A percentile compares a stretch with the other conserved stretches of the same genome.
phyloP scores from a whole-genome alignment of 2,797 vertebrate species.

The Lutjanus argentimaculatus region DNA sequence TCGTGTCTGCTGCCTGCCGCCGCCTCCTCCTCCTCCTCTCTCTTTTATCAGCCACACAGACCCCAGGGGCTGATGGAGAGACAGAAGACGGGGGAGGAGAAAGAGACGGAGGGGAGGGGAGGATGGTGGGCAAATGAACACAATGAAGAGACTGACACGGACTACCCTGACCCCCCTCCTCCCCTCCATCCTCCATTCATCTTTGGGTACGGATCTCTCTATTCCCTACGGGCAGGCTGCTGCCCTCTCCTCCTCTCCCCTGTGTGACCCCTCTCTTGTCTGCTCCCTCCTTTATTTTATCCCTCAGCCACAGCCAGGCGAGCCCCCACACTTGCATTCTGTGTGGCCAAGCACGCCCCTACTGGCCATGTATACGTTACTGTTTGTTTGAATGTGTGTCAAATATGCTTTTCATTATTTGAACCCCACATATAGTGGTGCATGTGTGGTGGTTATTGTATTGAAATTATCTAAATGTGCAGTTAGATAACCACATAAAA shows the following conservation, averaged over 20 bases:
- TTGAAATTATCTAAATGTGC: not conserved
- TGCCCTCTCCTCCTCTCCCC: slow-evolving; percentile 60
- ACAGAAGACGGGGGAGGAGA: slow-evolving; percentile 52
- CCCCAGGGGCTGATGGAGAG: slow-evolving; percentile 69
- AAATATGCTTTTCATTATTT: slow-evolving; percentile 19
- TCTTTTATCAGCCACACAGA: slow-evolving; percentile 78
- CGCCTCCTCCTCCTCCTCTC: slow-evolving; percentile 48
- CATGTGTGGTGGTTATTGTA: not conserved
- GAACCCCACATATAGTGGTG: slow-evolving; percentile 15
- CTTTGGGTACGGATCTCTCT: slow-evolving; percentile 71
- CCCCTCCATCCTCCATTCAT: slow-evolving; percentile 65
- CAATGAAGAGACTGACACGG: slow-evolving; percentile 78
- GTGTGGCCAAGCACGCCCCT: slow-evolving; percentile 62
- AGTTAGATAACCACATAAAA: slow-evolving; percentile 15
- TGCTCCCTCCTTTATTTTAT: slow-evolving; percentile 47
- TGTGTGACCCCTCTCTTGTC: slow-evolving; percentile 59
- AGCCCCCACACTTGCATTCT: slow-evolving; percentile 15
- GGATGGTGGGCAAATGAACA: slow-evolving; percentile 74
- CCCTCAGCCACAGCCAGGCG: slow-evolving; percentile 31
- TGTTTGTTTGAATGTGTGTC: slow-evolving; percentile 20
- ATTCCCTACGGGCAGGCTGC: slow-evolving; percentile 75
- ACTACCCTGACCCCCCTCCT: slow-evolving; percentile 52
- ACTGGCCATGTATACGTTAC: slow-evolving; percentile 34
- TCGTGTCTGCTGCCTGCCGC: slow-evolving; percentile 69
- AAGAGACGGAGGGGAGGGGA: slow-evolving; percentile 30